These are phyloP conservation scores for Tyto alba DNA, from an alignment of 2,113 vertebrate species.

Conservation along the genomic window DNA sequence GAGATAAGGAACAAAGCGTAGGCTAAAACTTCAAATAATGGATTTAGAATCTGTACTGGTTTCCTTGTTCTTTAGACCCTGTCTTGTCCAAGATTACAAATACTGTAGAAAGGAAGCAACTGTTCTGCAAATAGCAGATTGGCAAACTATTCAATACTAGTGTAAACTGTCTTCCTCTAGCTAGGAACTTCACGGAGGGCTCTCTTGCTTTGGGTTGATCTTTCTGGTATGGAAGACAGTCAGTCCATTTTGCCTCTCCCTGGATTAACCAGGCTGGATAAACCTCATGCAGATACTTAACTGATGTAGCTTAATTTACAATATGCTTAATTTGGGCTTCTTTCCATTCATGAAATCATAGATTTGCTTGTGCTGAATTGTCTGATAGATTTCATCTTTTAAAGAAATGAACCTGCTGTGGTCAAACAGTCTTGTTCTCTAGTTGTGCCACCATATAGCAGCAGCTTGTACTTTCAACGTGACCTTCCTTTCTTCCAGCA, in stretches of 20 bases:
- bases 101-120: background rate
- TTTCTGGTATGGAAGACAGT: background rate
- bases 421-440: background rate
- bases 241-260: background rate
- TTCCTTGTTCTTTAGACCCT: background rate
- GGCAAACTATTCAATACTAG: background rate
- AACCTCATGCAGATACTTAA: background rate
- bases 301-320: background rate
- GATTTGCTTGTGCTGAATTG: background rate
- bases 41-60: background rate
- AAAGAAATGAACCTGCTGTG: background rate
- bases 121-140: background rate
- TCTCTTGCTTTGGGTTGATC: background rate
- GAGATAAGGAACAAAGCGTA: background rate
- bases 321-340: background rate
- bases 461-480: background rate
- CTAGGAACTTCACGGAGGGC: background rate
- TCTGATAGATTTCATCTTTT: background rate
- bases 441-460: background rate
- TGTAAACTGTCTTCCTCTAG: background rate
- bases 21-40: background rate
- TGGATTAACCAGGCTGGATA: background rate
- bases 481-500: conserved; percentile 25
- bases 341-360: background rate
- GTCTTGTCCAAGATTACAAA: background rate